A percentile compares a stretch with the other conserved stretches of the same genome.
Conservation (phyloP, 2,797 vertebrate species). For the Petrocephalus sullivani region DNA sequence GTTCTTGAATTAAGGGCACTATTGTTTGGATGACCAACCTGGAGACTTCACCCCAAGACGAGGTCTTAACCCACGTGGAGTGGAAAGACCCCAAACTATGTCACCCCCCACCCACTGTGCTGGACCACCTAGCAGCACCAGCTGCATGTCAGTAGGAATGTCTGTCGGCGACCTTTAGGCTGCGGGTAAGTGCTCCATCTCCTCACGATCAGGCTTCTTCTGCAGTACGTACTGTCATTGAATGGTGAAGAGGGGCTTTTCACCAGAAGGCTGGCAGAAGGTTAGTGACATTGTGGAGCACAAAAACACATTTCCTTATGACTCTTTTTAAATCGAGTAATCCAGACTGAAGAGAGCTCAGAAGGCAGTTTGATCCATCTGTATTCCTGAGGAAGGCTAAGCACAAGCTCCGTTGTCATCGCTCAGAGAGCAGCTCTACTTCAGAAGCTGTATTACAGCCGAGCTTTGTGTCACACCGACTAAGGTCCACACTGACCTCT, state of each 20-base stretch:
- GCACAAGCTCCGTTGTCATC: background rate
- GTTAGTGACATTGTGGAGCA: background rate
- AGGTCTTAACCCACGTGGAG: background rate
- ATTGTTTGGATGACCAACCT: background rate
- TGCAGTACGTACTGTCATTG: background rate
- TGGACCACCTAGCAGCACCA: background rate
- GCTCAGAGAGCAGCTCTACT: background rate
- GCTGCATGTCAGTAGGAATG: background rate
- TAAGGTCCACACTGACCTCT: background rate
- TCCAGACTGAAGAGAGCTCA: background rate
- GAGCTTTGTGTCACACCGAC: conserved; percentile 18
- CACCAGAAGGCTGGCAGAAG: conserved; percentile 1
- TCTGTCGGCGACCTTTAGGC: background rate
- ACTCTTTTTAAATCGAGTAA: background rate
- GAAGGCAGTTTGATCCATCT: background rate
- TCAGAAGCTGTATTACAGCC: background rate
- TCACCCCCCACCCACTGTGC: background rate
- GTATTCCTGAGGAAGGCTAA: background rate
- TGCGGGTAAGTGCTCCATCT: background rate
- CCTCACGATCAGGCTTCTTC: background rate
- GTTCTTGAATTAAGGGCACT: background rate
- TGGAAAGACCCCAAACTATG: background rate
- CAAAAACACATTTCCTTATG: background rate
- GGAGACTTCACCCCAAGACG: background rate
- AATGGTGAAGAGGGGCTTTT: background rate